Conservation (phyloP, 2,888 invertebrate species). For the Isoperla grammatica region DNA sequence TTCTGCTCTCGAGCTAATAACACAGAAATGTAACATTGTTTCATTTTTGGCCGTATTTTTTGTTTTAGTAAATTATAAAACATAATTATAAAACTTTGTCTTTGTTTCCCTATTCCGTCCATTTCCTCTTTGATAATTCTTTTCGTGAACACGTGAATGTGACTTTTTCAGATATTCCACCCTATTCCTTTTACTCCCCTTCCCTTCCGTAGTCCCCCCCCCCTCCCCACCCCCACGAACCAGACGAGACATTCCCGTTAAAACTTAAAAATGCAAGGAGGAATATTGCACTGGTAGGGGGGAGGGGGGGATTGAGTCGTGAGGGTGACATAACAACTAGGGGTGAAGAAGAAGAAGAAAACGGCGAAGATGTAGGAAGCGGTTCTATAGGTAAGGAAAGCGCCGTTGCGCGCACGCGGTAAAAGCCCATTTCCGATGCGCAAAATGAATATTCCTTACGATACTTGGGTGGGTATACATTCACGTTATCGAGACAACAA, state of each 20-base stretch:
- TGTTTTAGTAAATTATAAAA: too few species aligned
- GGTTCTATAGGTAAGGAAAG: not conserved
- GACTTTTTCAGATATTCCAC: not conserved
- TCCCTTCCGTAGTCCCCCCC: not conserved
- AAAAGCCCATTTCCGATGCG: too few species aligned
- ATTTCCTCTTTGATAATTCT: not conserved
- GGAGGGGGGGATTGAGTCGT: conserved; percentile 8
- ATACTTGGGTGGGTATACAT: too few species aligned
- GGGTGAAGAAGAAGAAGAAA: conserved; percentile 1
- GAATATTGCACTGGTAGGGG: conserved; percentile 13
- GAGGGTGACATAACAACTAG: conserved; percentile 9
- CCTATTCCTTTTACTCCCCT: conserved; percentile 2
- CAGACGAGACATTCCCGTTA: conserved; percentile 9
- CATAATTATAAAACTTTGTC: too few species aligned
- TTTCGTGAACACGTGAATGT: not conserved
- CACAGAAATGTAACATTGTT: too few species aligned
- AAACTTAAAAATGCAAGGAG: conserved; percentile 23
- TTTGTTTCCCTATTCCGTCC: too few species aligned
- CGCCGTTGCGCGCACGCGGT: too few species aligned
- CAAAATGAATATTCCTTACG: too few species aligned
- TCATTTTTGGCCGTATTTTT: too few species aligned
- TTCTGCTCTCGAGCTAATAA: too few species aligned
- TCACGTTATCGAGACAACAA: too few species aligned
- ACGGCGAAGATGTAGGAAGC: not conserved
- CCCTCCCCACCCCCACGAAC: conserved; percentile 1